phyloP scores from a whole-genome alignment of 2,888 invertebrate genomes.

The Drosophila neotestacea region DNA sequence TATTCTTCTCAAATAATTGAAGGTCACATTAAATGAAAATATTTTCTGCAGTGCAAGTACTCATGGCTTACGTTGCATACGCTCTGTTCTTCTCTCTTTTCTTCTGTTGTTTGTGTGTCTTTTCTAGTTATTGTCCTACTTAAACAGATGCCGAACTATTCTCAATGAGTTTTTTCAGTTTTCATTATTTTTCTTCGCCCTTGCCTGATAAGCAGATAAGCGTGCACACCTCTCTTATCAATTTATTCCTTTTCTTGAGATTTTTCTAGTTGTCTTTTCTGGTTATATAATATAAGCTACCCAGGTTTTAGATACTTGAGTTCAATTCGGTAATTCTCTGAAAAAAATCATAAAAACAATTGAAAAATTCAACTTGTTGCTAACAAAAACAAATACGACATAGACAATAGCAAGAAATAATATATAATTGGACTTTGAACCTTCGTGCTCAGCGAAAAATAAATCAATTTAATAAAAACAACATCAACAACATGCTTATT shows the following conservation, averaged over 20 bases:
- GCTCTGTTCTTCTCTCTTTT: not conserved
- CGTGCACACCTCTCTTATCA: conserved; percentile 39
- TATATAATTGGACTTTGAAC: conserved; percentile 67
- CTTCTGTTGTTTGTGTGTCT: conserved; percentile 7
- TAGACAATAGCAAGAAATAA: conserved; percentile 17
- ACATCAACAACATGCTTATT: conserved; percentile 18
- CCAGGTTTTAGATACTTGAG: not conserved
- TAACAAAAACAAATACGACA: not conserved
- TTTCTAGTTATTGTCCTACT: conserved; percentile 7
- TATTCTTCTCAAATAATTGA: conserved; percentile 39
- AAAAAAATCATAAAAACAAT: conserved; percentile 1
- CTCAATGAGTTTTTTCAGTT: conserved; percentile 12
- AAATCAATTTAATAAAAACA: conserved; percentile 33
- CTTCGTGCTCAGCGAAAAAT: conserved; percentile 49
- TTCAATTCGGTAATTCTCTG: not conserved
- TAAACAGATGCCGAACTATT: conserved; percentile 3
- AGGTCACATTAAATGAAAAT: conserved; percentile 44
- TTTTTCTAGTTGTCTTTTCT: conserved; percentile 21
- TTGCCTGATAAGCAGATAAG: conserved; percentile 27
- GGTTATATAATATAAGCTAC: conserved; percentile 38
- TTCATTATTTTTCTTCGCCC: not conserved
- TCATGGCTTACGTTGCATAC: conserved; percentile 16
- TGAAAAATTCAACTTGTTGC: not conserved
- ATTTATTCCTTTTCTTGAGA: conserved; percentile 11
- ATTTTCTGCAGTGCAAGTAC: conserved; percentile 23